These are phyloP conservation scores for Protobothrops flavoviridis DNA, from an alignment of 2,113 vertebrate species.

Conservation along the genomic window DNA sequence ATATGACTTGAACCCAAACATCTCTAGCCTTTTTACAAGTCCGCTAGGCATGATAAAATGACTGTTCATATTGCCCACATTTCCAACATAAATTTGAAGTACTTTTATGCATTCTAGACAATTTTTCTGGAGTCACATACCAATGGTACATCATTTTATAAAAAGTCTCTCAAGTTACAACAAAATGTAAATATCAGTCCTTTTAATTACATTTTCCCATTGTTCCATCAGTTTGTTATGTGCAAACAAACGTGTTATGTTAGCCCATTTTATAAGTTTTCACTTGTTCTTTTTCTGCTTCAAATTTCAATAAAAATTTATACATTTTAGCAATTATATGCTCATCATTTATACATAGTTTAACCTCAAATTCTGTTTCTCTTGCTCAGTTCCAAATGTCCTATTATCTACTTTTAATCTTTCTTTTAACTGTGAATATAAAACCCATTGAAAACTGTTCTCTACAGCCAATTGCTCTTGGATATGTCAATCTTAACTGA, in stretches of 20 bases:
- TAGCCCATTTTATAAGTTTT: neutral
- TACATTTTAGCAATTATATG: neutral
- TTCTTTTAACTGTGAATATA: neutral
- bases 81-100: neutral
- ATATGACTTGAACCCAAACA: too few species aligned
- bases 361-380: neutral
- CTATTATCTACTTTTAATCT: neutral
- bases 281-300: neutral
- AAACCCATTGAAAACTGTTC: neutral
- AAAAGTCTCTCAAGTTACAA: neutral
- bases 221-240: neutral
- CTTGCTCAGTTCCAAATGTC: neutral
- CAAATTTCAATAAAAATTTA: neutral
- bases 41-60: too few species aligned
- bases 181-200: neutral
- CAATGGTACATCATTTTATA: neutral
- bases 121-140: neutral
- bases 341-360: neutral
- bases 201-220: neutral
- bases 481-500: neutral
- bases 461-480: neutral
- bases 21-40: too few species aligned
- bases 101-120: neutral
- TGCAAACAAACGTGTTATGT: neutral
- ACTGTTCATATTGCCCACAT: too few species aligned